These are phyloP conservation scores for Spodoptera frugiperda DNA, from an alignment of 1,140 invertebrate species.

Conservation along the genomic window DNA sequence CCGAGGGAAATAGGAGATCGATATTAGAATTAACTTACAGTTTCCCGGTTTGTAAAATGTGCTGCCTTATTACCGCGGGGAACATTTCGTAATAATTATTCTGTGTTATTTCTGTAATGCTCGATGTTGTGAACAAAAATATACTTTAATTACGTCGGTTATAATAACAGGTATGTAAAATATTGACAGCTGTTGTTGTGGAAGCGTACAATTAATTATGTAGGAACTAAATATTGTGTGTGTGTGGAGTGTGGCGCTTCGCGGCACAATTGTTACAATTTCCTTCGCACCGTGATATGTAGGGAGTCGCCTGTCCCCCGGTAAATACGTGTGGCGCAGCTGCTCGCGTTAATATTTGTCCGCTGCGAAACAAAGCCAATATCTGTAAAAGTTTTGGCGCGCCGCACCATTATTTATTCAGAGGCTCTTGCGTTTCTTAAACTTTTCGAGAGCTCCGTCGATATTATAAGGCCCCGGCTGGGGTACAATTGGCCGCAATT, in stretches of 20 bases:
- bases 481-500: conserved; percentile 57
- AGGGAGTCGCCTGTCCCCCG: conserved; percentile 11
- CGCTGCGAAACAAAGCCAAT: conserved; percentile 67
- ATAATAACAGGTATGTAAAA: conserved; percentile 8
- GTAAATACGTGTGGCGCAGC: conserved; percentile 55
- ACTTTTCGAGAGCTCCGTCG: conserved; percentile 59
- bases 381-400: conserved; percentile 68
- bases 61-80: conserved; percentile 7
- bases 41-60: conserved; percentile 26
- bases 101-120: background rate
- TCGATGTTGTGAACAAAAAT: background rate
- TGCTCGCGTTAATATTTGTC: conserved; percentile 64
- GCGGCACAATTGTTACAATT: conserved; percentile 17
- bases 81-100: background rate
- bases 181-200: background rate
- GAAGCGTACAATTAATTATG: conserved; percentile 12
- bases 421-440: conserved; percentile 65
- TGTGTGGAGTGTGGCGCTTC: background rate
- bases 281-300: conserved; percentile 26
- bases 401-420: conserved; percentile 71
- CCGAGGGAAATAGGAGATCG: conserved; percentile 30
- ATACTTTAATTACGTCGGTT: too few relatives aligned
- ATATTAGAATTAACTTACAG: conserved; percentile 28
- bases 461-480: conserved; percentile 57
- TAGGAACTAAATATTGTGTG: background rate